Evolutionary conservation across 2,888 invertebrate species (phyloP).

Genomic region (Pherbina coryleti): DNA sequence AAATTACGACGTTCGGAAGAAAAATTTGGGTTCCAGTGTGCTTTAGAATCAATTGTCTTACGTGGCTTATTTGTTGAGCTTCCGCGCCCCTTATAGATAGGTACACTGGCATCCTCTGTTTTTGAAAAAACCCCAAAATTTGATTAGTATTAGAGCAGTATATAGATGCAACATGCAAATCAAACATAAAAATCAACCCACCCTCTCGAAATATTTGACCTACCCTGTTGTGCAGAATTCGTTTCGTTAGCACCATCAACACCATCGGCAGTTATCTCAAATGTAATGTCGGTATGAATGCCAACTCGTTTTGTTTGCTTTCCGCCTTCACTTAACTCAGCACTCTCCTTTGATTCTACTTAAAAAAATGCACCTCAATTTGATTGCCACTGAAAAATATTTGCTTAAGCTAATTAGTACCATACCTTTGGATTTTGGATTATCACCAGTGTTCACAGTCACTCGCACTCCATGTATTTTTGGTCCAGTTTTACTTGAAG

Average conservation of each 20-base stretch:
- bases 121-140: neutral
- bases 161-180: neutral
- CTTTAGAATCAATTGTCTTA: conserved; percentile 62
- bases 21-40: conserved; percentile 64
- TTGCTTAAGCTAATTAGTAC: conserved; percentile 29
- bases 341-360: conserved; percentile 68
- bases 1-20: conserved; percentile 58
- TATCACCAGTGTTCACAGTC: conserved; percentile 68
- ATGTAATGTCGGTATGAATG: conserved; percentile 69
- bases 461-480: conserved; percentile 70
- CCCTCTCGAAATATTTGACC: conserved; percentile 56
- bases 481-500: conserved; percentile 59
- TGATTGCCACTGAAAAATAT: neutral
- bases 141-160: neutral
- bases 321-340: conserved; percentile 66
- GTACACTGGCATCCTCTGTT: conserved; percentile 68
- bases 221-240: conserved; percentile 60
- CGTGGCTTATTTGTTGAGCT: conserved; percentile 56
- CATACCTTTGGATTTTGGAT: conserved; percentile 65
- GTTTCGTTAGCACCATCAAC: conserved; percentile 61
- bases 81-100: conserved; percentile 66
- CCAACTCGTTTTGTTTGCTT: conserved; percentile 68
- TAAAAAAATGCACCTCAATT: neutral
- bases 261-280: conserved; percentile 66
- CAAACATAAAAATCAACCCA: neutral